Conservation (phyloP, 2,797 vertebrate genomes). For the Syncerus caffer region DNA sequence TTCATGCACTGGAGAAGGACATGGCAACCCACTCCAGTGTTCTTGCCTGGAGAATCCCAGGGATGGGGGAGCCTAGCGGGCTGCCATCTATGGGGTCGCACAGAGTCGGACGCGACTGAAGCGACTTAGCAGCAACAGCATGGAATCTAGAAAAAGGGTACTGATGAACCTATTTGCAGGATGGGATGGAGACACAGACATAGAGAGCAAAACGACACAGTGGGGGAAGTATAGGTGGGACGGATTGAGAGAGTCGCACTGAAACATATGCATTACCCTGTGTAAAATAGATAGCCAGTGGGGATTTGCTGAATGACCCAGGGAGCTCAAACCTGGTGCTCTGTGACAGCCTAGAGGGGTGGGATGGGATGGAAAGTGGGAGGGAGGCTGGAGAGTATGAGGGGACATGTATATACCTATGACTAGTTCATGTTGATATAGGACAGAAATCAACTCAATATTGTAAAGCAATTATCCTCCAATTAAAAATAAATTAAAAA, state of each 20-base stretch:
- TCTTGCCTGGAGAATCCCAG: no score
- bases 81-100: no score
- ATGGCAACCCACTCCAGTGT: no score
- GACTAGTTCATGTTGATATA: neutral
- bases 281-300: neutral
- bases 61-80: no score
- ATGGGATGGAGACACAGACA: accelerated
- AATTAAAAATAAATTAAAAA: neutral
- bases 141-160: neutral
- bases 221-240: neutral
- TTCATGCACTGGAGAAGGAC: no score
- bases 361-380: neutral
- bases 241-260: accelerated
- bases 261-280: neutral
- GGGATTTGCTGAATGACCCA: neutral
- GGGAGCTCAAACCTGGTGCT: neutral
- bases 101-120: no score
- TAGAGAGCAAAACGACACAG: neutral
- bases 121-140: no score
- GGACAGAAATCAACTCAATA: neutral
- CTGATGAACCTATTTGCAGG: neutral
- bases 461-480: neutral
- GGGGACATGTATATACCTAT: neutral
- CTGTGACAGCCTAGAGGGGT: neutral
- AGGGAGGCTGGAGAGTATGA: neutral